These are phyloP conservation scores for Rhimphoctona megacephalus DNA, from an alignment of 2,888 invertebrate species.

Conservation along the genomic window DNA sequence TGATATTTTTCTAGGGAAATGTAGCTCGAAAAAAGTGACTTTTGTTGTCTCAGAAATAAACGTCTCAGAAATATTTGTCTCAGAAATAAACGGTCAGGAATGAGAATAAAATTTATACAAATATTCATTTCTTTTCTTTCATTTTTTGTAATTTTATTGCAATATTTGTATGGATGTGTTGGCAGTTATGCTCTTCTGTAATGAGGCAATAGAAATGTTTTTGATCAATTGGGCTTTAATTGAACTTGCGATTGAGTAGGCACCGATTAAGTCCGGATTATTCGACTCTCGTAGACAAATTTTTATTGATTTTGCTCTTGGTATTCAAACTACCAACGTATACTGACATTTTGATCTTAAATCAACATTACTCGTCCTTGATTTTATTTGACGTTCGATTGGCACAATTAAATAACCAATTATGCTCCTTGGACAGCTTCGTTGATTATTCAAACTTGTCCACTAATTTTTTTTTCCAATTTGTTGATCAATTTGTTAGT, in stretches of 20 bases:
- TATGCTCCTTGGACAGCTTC: neutral
- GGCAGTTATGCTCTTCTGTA: neutral
- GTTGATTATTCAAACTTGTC: neutral
- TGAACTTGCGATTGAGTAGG: neutral
- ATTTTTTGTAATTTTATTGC: neutral
- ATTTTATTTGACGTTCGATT: neutral
- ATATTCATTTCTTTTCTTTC: neutral
- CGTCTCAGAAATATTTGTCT: too few relatives aligned
- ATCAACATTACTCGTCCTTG: conserved; percentile 10
- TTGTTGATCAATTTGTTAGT: neutral
- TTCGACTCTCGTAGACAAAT: neutral
- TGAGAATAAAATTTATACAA: neutral
- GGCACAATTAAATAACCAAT: conserved; percentile 7
- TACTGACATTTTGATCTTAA: neutral
- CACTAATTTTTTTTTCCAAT: neutral
- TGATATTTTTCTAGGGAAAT: neutral
- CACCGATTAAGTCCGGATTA: conserved; percentile 16
- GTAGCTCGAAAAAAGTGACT: conserved; percentile 5
- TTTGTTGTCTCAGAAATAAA: neutral
- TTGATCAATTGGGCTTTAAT: neutral
- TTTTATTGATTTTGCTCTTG: conserved; percentile 4
- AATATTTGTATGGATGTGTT: neutral
- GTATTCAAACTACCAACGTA: neutral
- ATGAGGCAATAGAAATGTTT: neutral
- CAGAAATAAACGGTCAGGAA: neutral